Conservation (phyloP, 2,888 invertebrate genomes). For the Clusia tigrina region DNA sequence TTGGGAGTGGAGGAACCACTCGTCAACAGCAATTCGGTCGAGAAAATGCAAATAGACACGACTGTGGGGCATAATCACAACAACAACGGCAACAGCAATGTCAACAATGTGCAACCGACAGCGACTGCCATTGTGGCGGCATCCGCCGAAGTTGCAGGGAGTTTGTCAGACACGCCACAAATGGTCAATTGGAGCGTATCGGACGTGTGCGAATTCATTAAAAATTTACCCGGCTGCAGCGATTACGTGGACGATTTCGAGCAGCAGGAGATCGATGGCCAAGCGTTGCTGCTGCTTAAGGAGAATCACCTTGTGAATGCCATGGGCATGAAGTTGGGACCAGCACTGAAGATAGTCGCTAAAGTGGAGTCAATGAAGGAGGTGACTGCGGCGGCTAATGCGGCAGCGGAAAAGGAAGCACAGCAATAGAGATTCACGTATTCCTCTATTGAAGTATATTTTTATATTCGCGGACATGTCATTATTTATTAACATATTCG, state of each 20-base stretch:
- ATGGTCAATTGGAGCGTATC: slow-evolving; percentile 72
- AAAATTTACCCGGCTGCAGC: slow-evolving; percentile 86
- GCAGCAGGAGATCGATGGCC: slow-evolving; percentile 95
- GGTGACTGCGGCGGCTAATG: slow-evolving; percentile 40
- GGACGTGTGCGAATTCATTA: slow-evolving; percentile 90
- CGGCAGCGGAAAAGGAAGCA: slow-evolving; percentile 38
- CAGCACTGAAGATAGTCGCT: slow-evolving; percentile 93
- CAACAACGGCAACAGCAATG: background rate
- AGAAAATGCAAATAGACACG: slow-evolving; percentile 46
- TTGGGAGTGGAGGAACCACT: slow-evolving; percentile 36
- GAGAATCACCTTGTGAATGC: slow-evolving; percentile 94
- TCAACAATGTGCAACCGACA: background rate
- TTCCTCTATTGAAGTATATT: too few relatives aligned
- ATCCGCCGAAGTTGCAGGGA: background rate
- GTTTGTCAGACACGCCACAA: slow-evolving; percentile 39
- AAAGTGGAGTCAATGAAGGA: slow-evolving; percentile 81
- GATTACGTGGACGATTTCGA: slow-evolving; percentile 95
- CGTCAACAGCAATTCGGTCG: slow-evolving; percentile 23
- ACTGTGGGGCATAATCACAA: slow-evolving; percentile 15
- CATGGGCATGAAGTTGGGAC: slow-evolving; percentile 94
- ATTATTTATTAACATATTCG: too few relatives aligned
- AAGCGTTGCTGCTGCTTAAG: slow-evolving; percentile 88
- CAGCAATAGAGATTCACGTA: slow-evolving; percentile 44
- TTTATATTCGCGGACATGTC: too few relatives aligned
- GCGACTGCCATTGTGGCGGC: background rate